Evolutionary conservation across 2,888 invertebrate species (phyloP).

Genomic region (Balanococcus diminutus): DNA sequence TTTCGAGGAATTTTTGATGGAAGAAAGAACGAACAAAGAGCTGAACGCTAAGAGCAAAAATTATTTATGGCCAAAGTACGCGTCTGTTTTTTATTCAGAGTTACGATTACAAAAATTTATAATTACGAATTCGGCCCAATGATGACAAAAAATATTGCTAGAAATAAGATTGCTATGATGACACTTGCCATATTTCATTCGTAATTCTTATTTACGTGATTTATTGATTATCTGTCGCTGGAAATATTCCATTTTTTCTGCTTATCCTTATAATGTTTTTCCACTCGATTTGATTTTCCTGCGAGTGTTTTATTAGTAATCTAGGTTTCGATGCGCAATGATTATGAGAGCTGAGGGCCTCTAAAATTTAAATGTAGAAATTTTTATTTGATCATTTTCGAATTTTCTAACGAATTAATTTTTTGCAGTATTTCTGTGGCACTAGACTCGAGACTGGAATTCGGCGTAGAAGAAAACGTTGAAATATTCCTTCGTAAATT

Average conservation of each 20-base stretch:
- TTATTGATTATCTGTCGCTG: background rate
- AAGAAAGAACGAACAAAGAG: slow-evolving; percentile 48
- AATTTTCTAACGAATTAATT: too few species aligned
- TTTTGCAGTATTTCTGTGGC: slow-evolving; percentile 69
- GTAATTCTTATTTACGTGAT: background rate
- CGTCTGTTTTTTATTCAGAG: too few species aligned
- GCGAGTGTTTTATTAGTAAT: background rate
- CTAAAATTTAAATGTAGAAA: background rate
- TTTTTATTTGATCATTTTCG: background rate
- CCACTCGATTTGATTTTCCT: background rate
- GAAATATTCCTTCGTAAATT: slow-evolving; percentile 47
- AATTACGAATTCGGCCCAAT: background rate
- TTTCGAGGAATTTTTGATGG: slow-evolving; percentile 48
- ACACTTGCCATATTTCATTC: background rate
- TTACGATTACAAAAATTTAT: too few species aligned
- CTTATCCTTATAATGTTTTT: background rate
- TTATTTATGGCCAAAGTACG: slow-evolving; percentile 48
- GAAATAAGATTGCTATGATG: background rate
- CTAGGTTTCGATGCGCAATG: slow-evolving; percentile 25
- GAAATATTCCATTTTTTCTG: background rate
- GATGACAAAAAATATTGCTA: slow-evolving; percentile 11
- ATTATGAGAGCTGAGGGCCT: slow-evolving; percentile 37
- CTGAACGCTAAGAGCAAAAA: slow-evolving; percentile 43
- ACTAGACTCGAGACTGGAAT: slow-evolving; percentile 78
- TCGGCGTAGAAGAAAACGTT: slow-evolving; percentile 70